Evolutionary conservation across 1,140 invertebrate genomes (phyloP).

Genomic region (Sitodiplosis mosellana): DNA sequence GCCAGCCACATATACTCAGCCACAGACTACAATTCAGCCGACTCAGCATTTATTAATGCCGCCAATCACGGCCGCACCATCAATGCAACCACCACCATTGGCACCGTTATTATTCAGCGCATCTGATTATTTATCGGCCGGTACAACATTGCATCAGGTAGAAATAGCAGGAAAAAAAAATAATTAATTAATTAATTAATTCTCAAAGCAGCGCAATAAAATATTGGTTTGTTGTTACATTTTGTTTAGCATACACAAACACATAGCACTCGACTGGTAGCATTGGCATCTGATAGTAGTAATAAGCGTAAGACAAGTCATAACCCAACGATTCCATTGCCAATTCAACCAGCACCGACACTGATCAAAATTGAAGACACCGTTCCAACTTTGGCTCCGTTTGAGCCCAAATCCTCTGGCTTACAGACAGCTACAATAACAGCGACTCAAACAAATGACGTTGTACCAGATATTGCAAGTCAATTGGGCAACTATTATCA

Average conservation of each 20-base stretch:
- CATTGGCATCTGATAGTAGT: slow-evolving; percentile 27
- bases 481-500: slow-evolving; percentile 21
- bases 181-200: no score
- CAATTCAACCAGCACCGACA: slow-evolving; percentile 31
- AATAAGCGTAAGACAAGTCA: slow-evolving; percentile 14
- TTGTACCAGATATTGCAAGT: slow-evolving; percentile 23
- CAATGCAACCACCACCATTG: slow-evolving; percentile 29
- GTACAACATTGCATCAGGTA: slow-evolving; percentile 21
- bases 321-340: slow-evolving; percentile 21
- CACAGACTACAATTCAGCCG: slow-evolving; percentile 38
- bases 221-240: not conserved
- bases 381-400: not conserved
- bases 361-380: slow-evolving; percentile 42
- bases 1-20: slow-evolving; percentile 36
- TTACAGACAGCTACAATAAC: slow-evolving; percentile 4
- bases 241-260: slow-evolving; percentile 31
- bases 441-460: slow-evolving; percentile 3
- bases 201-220: no score
- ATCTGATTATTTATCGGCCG: slow-evolving; percentile 26
- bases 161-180: no score
- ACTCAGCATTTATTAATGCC: slow-evolving; percentile 25
- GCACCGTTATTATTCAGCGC: slow-evolving; percentile 32
- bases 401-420: not conserved
- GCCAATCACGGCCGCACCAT: slow-evolving; percentile 11
- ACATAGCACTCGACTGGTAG: slow-evolving; percentile 35